phyloP scores from a whole-genome alignment of 2,888 invertebrate genomes.

The Orchestes rusci region DNA sequence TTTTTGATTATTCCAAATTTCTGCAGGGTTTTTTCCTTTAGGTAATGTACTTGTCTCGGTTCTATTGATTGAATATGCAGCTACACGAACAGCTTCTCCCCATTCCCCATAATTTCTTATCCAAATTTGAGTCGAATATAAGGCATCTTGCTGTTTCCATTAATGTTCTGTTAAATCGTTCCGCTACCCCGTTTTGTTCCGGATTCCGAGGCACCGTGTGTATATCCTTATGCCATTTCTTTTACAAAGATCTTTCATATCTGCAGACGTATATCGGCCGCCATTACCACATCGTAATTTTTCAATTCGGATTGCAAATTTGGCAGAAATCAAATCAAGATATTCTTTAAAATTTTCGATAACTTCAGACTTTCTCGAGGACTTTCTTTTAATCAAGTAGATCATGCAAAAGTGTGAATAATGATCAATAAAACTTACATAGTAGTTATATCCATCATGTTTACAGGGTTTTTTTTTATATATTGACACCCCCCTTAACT shows the following conservation, averaged over 20 bases:
- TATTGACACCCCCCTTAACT: too few relatives aligned
- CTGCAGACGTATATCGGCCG: constrained; percentile 9
- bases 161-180: constrained; percentile 14
- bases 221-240: constrained; percentile 18
- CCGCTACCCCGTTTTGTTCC: constrained; percentile 16
- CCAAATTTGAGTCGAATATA: constrained; percentile 27
- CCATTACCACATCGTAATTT: constrained; percentile 14
- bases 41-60: neutral
- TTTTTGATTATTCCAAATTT: constrained; percentile 19
- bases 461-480: constrained; percentile 13
- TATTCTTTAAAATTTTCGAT: constrained; percentile 14
- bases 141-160: constrained; percentile 22
- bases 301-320: constrained; percentile 6
- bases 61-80: constrained; percentile 10
- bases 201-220: neutral
- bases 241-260: constrained; percentile 3
- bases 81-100: constrained; percentile 18
- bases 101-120: constrained; percentile 29
- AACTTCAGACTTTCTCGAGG: constrained; percentile 11
- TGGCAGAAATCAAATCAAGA: constrained; percentile 7
- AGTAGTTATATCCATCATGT: constrained; percentile 15
- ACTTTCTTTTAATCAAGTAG: constrained; percentile 14
- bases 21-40: neutral
- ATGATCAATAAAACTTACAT: constrained; percentile 16
- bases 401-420: constrained; percentile 13